phyloP scores from a whole-genome alignment of 2,113 vertebrate genomes.

The Megatriorchis doriae region DNA sequence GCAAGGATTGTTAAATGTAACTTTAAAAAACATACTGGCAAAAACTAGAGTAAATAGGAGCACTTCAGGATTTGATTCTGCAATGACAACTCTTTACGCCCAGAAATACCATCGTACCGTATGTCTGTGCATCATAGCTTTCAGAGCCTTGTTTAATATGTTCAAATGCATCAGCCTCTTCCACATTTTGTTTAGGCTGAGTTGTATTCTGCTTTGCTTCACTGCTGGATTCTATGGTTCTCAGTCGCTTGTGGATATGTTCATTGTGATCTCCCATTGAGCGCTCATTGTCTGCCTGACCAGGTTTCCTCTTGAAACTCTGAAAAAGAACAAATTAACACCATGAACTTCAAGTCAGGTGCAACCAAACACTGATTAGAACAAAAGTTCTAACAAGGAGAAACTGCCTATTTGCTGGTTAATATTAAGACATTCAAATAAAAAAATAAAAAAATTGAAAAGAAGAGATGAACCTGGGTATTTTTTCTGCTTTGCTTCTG shows the following conservation, averaged over 20 bases:
- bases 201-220: conserved; percentile 33
- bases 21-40: background rate
- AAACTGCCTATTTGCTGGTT: background rate
- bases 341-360: background rate
- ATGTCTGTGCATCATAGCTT: conserved; percentile 88
- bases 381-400: background rate
- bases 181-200: conserved; percentile 30
- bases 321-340: conserved; percentile 32
- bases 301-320: conserved; percentile 96
- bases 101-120: conserved; percentile 72
- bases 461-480: conserved; percentile 79
- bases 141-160: conserved; percentile 82
- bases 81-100: background rate
- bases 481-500: conserved; percentile 79
- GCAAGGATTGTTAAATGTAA: background rate
- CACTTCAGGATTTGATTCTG: background rate
- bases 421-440: background rate
- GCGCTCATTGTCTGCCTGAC: conserved; percentile 87
- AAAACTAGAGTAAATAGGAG: background rate
- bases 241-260: conserved; percentile 83
- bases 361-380: background rate
- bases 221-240: conserved; percentile 77
- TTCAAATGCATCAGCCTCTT: conserved; percentile 88
- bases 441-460: background rate
- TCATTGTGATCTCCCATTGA: conserved; percentile 85